These are phyloP conservation scores for Eustalomyia histrio DNA, from an alignment of 2,888 invertebrate species.

Conservation along the genomic window DNA sequence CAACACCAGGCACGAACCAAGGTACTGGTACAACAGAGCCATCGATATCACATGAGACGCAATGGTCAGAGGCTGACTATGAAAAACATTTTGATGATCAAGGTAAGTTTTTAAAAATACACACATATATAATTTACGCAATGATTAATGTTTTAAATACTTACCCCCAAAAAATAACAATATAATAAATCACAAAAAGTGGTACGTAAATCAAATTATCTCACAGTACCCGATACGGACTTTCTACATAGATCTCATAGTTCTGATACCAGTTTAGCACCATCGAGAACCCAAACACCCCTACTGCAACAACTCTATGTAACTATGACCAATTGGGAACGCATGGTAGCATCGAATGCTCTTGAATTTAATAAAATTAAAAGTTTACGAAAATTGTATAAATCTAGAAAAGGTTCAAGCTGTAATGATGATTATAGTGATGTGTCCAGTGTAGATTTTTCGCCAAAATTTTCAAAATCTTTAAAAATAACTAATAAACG, in stretches of 20 bases:
- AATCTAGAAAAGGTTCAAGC: constrained; percentile 59
- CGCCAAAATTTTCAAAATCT: constrained; percentile 60
- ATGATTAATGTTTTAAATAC: constrained; percentile 18
- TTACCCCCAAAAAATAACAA: constrained; percentile 29
- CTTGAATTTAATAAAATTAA: constrained; percentile 69
- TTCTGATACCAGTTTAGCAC: constrained; percentile 69
- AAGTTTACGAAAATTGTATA: constrained; percentile 69
- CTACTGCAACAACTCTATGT: constrained; percentile 81
- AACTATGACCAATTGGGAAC: constrained; percentile 78
- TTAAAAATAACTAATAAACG: constrained; percentile 66
- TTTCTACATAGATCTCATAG: constrained; percentile 65
- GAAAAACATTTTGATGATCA: constrained; percentile 94
- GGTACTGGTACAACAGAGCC: constrained; percentile 61
- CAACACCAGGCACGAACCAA: constrained; percentile 77
- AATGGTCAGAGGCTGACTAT: constrained; percentile 92
- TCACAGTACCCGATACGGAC: constrained; percentile 67
- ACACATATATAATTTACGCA: constrained; percentile 20
- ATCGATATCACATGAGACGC: constrained; percentile 84
- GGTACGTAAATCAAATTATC: constrained; percentile 68
- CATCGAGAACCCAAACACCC: constrained; percentile 80
- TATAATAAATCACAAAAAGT: constrained; percentile 63
- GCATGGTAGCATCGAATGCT: constrained; percentile 70
- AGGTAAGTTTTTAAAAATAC: constrained; percentile 81
- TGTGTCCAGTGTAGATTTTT: constrained; percentile 70
- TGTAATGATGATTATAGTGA: constrained; percentile 66